Percentiles rank a stretch among this genome's conserved stretches.
Conservation (phyloP, 2,888 invertebrate species). For the Adelognathus sp. region DNA sequence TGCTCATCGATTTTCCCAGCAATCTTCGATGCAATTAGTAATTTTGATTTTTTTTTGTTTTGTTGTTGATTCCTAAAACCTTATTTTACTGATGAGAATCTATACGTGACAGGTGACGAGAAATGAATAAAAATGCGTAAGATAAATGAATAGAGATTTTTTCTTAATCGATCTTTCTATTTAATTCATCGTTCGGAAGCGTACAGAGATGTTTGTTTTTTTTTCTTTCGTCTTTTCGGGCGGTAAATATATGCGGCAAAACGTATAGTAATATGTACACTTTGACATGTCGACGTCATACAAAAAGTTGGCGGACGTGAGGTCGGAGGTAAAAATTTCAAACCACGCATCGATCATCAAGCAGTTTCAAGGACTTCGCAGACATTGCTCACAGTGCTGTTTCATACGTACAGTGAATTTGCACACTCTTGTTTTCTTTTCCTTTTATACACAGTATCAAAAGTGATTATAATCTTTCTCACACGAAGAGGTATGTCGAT, state of each 20-base stretch:
- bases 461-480: neutral
- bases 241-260: constrained; percentile 9
- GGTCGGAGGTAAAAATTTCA: neutral
- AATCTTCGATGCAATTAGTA: too few relatives aligned
- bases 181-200: constrained; percentile 29
- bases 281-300: constrained; percentile 36
- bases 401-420: neutral
- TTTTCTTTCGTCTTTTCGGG: neutral
- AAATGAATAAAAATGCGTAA: neutral
- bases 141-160: neutral
- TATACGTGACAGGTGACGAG: too few relatives aligned
- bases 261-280: constrained; percentile 51
- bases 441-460: constrained; percentile 17
- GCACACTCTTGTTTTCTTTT: constrained; percentile 1
- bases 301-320: constrained; percentile 11
- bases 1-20: too few relatives aligned
- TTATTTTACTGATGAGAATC: too few relatives aligned
- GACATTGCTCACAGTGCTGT: constrained; percentile 6
- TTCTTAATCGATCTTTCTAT: constrained; percentile 40
- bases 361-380: constrained; percentile 6
- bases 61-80: neutral
- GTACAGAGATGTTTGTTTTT: constrained; percentile 35
- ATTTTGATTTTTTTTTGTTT: neutral
- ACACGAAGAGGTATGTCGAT: constrained; percentile 15
- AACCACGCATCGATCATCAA: neutral